Conservation (phyloP, 2,888 invertebrate species). For the Acrobasis repandana region DNA sequence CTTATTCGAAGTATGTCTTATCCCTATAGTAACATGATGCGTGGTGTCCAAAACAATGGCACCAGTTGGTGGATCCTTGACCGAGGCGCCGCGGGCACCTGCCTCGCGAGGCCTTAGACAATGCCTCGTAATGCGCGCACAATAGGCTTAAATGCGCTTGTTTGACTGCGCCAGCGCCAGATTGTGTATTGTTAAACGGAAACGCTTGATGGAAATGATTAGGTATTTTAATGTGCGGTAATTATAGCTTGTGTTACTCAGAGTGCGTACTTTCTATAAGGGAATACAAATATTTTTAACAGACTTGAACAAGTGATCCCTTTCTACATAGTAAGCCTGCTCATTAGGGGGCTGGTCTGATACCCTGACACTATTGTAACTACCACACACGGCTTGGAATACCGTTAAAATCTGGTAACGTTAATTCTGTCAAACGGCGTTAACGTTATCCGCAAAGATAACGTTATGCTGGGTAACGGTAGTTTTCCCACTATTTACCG, state of each 20-base stretch:
- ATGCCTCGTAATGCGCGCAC: conserved; percentile 16
- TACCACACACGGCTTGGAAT: too few species aligned
- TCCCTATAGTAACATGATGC: conserved; percentile 3
- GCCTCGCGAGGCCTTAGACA: conserved; percentile 8
- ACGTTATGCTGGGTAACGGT: too few species aligned
- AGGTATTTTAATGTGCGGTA: conserved; percentile 11
- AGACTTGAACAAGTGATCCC: too few species aligned
- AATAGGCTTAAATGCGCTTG: conserved; percentile 11
- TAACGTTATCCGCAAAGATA: too few species aligned
- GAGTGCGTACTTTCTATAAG: neutral
- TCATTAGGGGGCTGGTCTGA: too few species aligned
- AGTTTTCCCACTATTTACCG: too few species aligned
- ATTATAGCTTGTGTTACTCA: conserved; percentile 7
- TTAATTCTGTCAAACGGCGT: too few species aligned
- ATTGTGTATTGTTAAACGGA: conserved; percentile 9
- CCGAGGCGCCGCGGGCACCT: conserved; percentile 19
- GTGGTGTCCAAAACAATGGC: conserved; percentile 13
- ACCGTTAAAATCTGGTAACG: too few species aligned
- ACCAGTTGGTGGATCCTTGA: conserved; percentile 13
- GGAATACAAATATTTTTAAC: too few species aligned
- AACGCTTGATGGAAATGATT: conserved; percentile 13
- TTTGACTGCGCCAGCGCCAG: conserved; percentile 1
- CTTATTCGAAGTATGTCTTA: too few species aligned
- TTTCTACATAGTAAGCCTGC: too few species aligned
- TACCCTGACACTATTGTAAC: too few species aligned